Conservation (phyloP, 1,140 invertebrate species). For the Adoxophyes honmai region DNA sequence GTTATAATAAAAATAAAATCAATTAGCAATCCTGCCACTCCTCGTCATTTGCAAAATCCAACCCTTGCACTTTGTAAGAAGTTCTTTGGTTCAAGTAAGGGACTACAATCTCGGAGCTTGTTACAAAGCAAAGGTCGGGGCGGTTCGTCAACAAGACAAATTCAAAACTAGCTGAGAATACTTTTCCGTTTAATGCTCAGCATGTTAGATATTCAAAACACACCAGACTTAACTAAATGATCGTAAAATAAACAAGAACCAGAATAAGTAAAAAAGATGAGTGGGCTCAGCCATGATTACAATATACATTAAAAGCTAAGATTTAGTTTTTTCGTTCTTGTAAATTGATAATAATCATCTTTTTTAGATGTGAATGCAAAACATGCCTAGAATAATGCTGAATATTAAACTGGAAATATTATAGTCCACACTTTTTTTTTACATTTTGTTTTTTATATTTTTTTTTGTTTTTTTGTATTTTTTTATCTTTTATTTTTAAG, state of each 20-base stretch:
- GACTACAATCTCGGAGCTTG: conserved; percentile 38
- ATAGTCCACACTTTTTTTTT: conserved; percentile 67
- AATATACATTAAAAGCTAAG: conserved; percentile 72
- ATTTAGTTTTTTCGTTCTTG: conserved; percentile 49
- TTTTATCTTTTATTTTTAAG: conserved; percentile 61
- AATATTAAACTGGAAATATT: conserved; percentile 75
- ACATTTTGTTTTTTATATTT: conserved; percentile 42
- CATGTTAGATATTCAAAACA: conserved; percentile 61
- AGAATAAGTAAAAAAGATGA: conserved; percentile 43
- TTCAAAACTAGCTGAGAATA: conserved; percentile 63
- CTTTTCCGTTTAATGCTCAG: conserved; percentile 77
- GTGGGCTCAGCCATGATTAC: conserved; percentile 52
- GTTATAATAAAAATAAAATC: conserved; percentile 49
- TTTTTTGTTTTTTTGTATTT: conserved; percentile 57
- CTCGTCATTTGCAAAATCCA: conserved; percentile 46
- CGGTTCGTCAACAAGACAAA: conserved; percentile 68
- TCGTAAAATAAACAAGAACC: conserved; percentile 30
- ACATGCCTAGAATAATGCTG: conserved; percentile 72
- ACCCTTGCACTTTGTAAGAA: conserved; percentile 65
- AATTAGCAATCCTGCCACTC: conserved; percentile 50
- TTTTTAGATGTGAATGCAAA: conserved; percentile 69
- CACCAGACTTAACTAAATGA: conserved; percentile 48
- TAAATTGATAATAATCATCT: conserved; percentile 52
- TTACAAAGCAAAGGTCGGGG: conserved; percentile 70
- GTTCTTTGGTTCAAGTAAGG: conserved; percentile 38